Base-by-base conservation (phyloP, 2,888 invertebrate genomes). In the Coleophora deauratella region DNA sequence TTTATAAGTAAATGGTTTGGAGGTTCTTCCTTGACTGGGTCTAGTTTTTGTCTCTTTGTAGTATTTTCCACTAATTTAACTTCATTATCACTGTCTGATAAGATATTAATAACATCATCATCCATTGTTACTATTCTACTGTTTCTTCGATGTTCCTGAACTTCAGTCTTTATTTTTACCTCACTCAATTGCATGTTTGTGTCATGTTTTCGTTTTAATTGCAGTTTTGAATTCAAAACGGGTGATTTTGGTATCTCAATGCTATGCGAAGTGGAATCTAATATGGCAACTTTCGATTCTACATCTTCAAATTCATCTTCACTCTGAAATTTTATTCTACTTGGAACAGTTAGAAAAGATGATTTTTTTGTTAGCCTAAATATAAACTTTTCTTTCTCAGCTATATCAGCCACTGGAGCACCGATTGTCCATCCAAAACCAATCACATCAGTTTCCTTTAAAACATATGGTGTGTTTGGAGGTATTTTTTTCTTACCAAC, bases 371-470 rank as follows among this genome's bases (percentile, higher is more conserved):
- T 48, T 9, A 84, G 49, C 62, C 72, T 74, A 44, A 79, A 85
- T 34, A 82, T 51, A 66, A 59, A 79, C 51, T 81, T 84, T 49
- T 80, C 74, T 48, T 46, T 54, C 51, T 82, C 70, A 35, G 62
- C 50, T 31, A 81, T 65, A 31, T 67, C 55, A 6, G 53, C 56
- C 38, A 76, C 55, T 11, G 66, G 51, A 40, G 69, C 66, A 14
- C 61, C 69, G 31, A 50, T 37, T 21, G 70, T 63, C 76, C 81
- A 82, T 8, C 90, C 90, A 51, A 90, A 73, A 4, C 89, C 88
- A 55, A 90, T 74, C 11, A 82, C 49, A 63, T 89, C 88, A 34
- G 70, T 69, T 35, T 84, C 64, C 37, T 62, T 56, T 12, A 89
- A 49, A 34, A 54, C 45, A 42, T 72, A 62, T 36, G 78, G 72